phyloP scores from a whole-genome alignment of 2,797 vertebrate species.

The Tenualosa thibaudeaui region DNA sequence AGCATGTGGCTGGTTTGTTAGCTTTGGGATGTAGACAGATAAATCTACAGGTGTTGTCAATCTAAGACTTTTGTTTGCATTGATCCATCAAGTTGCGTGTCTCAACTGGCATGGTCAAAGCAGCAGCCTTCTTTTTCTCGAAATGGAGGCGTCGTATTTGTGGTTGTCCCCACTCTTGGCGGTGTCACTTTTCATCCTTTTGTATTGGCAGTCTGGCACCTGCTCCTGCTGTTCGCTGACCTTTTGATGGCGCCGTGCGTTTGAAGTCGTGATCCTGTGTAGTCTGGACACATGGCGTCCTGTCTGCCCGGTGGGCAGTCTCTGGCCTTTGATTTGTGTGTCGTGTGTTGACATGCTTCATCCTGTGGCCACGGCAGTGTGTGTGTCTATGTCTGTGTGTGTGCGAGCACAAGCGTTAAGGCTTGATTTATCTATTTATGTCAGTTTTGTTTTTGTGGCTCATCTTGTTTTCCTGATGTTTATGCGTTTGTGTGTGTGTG shows the following conservation, averaged over 20 bases:
- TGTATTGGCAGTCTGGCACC: conserved; percentile 16
- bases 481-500: background rate
- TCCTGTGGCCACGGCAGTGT: background rate
- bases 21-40: background rate
- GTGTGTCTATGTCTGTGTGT: conserved; percentile 13
- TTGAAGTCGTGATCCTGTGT: conserved; percentile 3
- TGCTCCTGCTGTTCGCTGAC: background rate
- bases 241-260: conserved; percentile 7
- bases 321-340: conserved; percentile 2
- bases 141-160: background rate
- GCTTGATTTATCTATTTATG: background rate
- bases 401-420: too few relatives aligned
- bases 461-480: background rate
- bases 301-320: conserved; percentile 6
- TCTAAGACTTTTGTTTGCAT: background rate
- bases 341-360: background rate
- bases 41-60: background rate
- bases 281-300: conserved; percentile 17
- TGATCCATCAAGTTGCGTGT: background rate
- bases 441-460: background rate
- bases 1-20: background rate
- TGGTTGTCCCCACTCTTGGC: background rate
- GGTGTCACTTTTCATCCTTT: background rate
- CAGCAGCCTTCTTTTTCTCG: background rate
- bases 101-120: background rate